Evolutionary conservation across 2,113 vertebrate species (phyloP).

Genomic region (Aphelocoma coerulescens): DNA sequence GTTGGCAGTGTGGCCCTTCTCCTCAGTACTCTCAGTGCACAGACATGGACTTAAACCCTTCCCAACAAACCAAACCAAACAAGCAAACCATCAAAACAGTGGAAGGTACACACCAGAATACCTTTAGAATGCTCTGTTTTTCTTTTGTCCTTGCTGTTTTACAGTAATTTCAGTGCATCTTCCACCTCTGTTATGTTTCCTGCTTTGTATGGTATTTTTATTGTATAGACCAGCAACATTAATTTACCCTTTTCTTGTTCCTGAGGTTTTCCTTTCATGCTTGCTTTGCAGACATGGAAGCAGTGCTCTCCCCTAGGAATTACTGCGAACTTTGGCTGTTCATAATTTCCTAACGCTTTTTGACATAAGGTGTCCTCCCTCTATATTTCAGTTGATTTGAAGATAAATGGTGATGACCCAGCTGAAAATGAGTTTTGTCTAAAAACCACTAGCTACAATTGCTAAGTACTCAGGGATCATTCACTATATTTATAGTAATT

Average conservation of each 20-base stretch:
- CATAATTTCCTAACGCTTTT: not conserved
- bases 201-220: not conserved
- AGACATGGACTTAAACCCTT: not conserved
- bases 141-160: not conserved
- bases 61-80: not conserved
- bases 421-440: not conserved
- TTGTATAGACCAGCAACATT: not conserved
- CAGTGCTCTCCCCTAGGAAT: not conserved
- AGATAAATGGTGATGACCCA: not conserved
- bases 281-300: not conserved
- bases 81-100: not conserved
- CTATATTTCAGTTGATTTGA: not conserved
- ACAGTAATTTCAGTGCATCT: not conserved
- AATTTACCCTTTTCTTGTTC: not conserved
- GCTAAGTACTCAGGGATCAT: not conserved
- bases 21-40: not conserved
- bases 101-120: not conserved
- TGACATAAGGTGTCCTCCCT: not conserved
- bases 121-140: not conserved
- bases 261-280: not conserved
- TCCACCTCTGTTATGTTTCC: not conserved
- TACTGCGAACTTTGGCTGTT: not conserved
- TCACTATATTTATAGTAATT: not conserved
- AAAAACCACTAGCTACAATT: not conserved
- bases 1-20: not conserved